These are phyloP conservation scores for Micromys minutus DNA, from an alignment of 2,113 vertebrate genomes.

Conservation along the genomic window DNA sequence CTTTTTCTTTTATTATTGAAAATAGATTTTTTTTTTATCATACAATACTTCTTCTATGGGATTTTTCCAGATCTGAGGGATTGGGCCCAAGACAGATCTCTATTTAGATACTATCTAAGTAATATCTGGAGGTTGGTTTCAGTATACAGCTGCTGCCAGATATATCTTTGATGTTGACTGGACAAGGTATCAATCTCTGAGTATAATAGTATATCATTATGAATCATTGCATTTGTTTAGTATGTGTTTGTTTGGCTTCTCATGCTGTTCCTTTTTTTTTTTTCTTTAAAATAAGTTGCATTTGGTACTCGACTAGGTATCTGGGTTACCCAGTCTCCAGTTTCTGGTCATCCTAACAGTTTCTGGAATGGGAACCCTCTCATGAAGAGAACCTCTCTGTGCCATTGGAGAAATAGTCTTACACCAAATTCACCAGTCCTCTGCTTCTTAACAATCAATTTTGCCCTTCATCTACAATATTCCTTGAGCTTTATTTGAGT, in stretches of 20 bases:
- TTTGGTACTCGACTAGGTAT: neutral
- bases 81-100: too few species aligned
- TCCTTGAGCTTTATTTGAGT: too few species aligned
- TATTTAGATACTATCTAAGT: neutral
- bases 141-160: neutral
- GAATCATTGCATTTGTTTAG: neutral
- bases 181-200: neutral
- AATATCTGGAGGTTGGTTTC: neutral
- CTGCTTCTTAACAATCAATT: too few species aligned
- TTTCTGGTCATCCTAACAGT: neutral
- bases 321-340: too few species aligned
- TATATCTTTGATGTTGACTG: neutral
- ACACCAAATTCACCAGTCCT: too few species aligned
- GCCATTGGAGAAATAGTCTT: too few species aligned
- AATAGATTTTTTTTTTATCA: neutral
- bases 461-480: too few species aligned
- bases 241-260: fast-evolving
- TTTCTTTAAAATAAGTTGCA: neutral
- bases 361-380: neutral
- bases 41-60: neutral
- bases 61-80: neutral
- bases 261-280: too few species aligned
- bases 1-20: neutral
- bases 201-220: neutral
- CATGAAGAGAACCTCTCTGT: neutral